Conservation (phyloP, 2,113 vertebrate species). For the Neoarius graeffei region DNA sequence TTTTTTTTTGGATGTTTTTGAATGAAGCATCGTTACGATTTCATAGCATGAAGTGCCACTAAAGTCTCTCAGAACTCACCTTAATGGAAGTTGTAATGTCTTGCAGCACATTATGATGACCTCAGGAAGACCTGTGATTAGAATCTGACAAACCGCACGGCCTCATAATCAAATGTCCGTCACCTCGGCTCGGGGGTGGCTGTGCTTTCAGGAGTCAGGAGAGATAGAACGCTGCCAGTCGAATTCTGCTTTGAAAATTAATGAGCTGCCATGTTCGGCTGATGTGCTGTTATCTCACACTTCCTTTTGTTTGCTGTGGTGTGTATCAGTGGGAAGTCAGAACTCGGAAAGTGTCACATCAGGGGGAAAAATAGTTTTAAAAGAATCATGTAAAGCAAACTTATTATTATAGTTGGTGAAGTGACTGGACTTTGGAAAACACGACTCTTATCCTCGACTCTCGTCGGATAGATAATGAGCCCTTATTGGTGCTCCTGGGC, state of each 20-base stretch:
- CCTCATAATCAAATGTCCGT: conserved; percentile 58
- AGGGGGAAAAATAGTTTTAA: background rate
- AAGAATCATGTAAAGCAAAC: conserved; percentile 6
- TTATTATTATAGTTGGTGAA: conserved; percentile 14
- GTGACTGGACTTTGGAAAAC: conserved; percentile 11
- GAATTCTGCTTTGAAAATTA: conserved; percentile 53
- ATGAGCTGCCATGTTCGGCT: conserved; percentile 37
- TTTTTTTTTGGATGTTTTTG: background rate
- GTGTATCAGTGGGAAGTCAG: conserved; percentile 13
- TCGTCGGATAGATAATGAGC: conserved; percentile 7
- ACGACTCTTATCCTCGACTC: conserved; percentile 1
- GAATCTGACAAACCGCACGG: conserved; percentile 49
- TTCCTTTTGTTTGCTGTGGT: background rate
- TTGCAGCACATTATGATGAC: conserved; percentile 33
- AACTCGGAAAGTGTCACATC: background rate
- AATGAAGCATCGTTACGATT: conserved; percentile 26
- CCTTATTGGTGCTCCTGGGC: conserved; percentile 5
- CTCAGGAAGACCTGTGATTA: conserved; percentile 55
- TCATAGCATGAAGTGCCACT: background rate
- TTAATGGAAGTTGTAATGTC: conserved; percentile 43
- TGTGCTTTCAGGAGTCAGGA: conserved; percentile 8
- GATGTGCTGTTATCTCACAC: background rate
- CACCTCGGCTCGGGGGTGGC: conserved; percentile 20
- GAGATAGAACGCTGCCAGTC: conserved; percentile 45
- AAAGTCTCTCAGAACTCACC: conserved; percentile 20